Evolutionary conservation across 2,113 vertebrate genomes (phyloP).

Genomic region (Pollachius pollachius): DNA sequence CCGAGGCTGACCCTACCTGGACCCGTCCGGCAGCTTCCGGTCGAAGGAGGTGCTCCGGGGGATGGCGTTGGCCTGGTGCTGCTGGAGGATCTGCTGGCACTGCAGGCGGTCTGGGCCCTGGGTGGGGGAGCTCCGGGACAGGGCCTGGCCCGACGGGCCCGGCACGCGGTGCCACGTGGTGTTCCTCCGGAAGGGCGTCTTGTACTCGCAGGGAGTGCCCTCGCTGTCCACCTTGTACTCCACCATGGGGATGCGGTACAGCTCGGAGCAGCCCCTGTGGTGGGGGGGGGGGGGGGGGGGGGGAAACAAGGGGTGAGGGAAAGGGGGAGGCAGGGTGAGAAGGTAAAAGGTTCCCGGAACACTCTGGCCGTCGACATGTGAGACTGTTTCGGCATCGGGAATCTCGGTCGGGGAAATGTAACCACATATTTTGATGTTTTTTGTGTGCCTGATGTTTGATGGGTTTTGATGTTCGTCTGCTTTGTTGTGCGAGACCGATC

Average conservation of each 20-base stretch:
- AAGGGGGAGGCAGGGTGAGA: neutral
- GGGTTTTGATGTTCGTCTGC: too few relatives aligned
- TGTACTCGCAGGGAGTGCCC: conserved; percentile 95
- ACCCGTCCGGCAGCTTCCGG: conserved; percentile 88
- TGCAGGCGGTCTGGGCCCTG: conserved; percentile 86
- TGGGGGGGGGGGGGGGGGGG: neutral
- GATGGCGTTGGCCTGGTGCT: conserved; percentile 81
- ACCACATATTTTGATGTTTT: too few relatives aligned
- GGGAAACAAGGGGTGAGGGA: conserved; percentile 1
- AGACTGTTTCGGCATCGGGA: too few relatives aligned
- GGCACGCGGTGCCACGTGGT: conserved; percentile 96
- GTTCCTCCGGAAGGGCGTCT: conserved; percentile 95
- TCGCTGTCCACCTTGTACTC: conserved; percentile 98
- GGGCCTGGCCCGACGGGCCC: conserved; percentile 78
- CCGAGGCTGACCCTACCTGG: conserved; percentile 76
- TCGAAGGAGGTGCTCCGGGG: conserved; percentile 96
- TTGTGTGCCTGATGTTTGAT: too few relatives aligned
- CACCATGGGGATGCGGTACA: conserved; percentile 96
- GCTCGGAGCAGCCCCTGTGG: conserved; percentile 90
- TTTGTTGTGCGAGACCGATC: too few relatives aligned
- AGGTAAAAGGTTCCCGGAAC: too few relatives aligned
- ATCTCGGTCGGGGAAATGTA: too few relatives aligned
- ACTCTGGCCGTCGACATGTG: too few relatives aligned
- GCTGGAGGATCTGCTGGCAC: conserved; percentile 88
- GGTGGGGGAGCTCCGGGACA: conserved; percentile 85